Base-by-base conservation (phyloP, 2,797 vertebrate genomes). In the Chaunax sp. region DNA sequence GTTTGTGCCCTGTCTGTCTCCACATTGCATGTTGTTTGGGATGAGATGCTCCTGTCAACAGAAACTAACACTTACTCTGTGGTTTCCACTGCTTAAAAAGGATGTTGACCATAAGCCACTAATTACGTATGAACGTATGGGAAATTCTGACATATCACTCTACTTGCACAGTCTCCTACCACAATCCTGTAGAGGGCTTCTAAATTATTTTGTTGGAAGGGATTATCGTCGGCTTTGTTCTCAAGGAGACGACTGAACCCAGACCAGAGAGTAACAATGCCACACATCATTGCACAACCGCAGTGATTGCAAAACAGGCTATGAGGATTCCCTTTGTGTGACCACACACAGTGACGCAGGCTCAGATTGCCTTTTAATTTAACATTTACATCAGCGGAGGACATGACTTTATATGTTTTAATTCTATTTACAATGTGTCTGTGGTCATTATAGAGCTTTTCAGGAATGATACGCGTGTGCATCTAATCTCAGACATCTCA, bases 1-100 rank as follows among this genome's bases (percentile, higher is more conserved):
- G 77, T 83, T 89, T 86, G 58, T 78, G 55, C 62, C 68, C 16
- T 23, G 12, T 66, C 37, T 81, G 64, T 62, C 75, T 65, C 80
- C 74, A 75, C 70, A 80, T 77, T 35, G 63, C 75, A 82, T 84
- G 82, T 76, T 82, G 69, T 80, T 80, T 72, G 33, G 74, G 78
- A 82, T 58, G 62, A 78, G 69, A 81, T 18, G 54, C 56, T 68
- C 71, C 69, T 68, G 55, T 84, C 71, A 82, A 78, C 63, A 72
- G 79, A 82, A 85, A 77, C 79, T 84, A 84, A 82, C 81, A 82
- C 81, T 90, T 87, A 86, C 3, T 7, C 11, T 1, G 83, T 51
- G 87, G 90, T 87, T 88, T 81, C 64, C 22, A 67, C 66, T 66
- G 68, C 77, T 62, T 77, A 54, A 81, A 74, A 75, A 45, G 66